Conservation (phyloP, 2,797 vertebrate species). For the Poecilia velifera region DNA sequence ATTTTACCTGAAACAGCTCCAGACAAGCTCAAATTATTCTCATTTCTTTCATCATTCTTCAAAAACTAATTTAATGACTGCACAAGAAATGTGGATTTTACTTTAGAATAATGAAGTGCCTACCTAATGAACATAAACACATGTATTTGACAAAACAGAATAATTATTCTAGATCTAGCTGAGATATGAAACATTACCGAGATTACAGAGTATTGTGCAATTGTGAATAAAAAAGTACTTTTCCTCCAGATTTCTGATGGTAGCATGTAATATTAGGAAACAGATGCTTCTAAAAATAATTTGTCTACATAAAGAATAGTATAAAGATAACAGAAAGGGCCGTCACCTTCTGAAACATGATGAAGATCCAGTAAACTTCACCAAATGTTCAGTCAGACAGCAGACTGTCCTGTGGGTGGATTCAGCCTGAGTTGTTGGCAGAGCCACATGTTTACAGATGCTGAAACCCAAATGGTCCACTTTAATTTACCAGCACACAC, state of each 20-base stretch:
- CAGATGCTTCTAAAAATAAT: neutral
- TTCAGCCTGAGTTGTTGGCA: conserved; percentile 39
- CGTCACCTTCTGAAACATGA: neutral
- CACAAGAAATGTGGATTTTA: neutral
- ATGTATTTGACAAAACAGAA: neutral
- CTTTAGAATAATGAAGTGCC: neutral
- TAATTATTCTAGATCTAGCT: neutral
- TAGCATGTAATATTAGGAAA: neutral
- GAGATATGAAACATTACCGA: neutral
- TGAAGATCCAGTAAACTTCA: neutral
- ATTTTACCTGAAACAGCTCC: neutral
- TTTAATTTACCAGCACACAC: neutral
- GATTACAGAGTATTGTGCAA: neutral
- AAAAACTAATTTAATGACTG: neutral
- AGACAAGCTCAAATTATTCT: neutral
- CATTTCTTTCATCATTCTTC: neutral
- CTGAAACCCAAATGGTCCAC: conserved; percentile 20
- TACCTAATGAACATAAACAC: neutral
- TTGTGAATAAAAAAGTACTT: neutral
- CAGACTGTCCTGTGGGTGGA: conserved; percentile 33
- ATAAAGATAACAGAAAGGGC: neutral
- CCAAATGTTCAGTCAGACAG: neutral
- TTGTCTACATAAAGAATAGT: neutral
- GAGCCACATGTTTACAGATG: conserved; percentile 37
- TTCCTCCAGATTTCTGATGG: neutral